Conservation (phyloP, 2,113 vertebrate species). For the Nasalis larvatus region DNA sequence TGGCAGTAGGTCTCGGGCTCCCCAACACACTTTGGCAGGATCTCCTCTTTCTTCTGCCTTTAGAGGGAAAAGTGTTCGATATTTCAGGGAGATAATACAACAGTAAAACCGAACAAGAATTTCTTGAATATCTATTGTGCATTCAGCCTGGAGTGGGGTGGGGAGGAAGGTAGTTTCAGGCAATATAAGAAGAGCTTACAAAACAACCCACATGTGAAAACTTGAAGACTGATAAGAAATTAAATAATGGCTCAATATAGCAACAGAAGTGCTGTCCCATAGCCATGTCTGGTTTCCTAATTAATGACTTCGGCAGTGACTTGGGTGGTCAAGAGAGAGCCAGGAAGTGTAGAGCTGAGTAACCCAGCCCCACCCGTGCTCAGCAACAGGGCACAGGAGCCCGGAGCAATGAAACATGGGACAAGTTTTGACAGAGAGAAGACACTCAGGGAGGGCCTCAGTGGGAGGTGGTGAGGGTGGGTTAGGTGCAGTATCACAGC, state of each 20-base stretch:
- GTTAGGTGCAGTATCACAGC: fast-evolving
- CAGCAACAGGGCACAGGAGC: background rate
- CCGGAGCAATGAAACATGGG: background rate
- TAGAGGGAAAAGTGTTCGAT: background rate
- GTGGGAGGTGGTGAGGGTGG: background rate
- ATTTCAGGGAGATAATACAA: background rate
- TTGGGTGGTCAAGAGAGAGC: background rate
- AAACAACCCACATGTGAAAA: slow-evolving; percentile 40
- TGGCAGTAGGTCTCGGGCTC: background rate
- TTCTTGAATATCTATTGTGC: background rate
- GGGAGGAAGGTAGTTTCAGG: background rate
- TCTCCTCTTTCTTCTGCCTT: background rate
- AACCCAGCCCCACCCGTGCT: background rate
- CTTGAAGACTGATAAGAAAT: background rate
- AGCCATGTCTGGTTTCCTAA: background rate
- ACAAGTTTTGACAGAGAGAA: background rate
- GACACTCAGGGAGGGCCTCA: background rate
- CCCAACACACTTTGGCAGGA: background rate
- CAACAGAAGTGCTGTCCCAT: background rate
- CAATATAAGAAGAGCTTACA: background rate
- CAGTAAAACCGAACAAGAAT: background rate
- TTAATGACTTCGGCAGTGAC: background rate
- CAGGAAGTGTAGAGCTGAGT: background rate
- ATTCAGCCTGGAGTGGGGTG: background rate
- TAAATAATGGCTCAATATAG: background rate